These are phyloP conservation scores for Escarpia spicata DNA, from an alignment of 2,888 invertebrate genomes.

Conservation along the genomic window DNA sequence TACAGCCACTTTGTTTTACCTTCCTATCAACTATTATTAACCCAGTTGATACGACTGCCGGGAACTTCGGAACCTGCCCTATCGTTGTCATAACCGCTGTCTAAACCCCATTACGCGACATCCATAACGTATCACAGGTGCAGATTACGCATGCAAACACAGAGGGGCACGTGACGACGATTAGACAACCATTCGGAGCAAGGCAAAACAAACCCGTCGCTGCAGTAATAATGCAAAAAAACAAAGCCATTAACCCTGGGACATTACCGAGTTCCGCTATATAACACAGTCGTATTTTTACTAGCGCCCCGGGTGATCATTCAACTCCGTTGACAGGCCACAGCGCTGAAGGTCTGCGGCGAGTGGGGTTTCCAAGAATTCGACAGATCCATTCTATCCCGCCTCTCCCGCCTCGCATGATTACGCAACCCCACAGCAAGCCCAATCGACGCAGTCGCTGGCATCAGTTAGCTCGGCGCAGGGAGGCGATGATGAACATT, in stretches of 20 bases:
- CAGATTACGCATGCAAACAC: not conserved
- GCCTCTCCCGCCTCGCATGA: not conserved
- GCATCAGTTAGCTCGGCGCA: not conserved
- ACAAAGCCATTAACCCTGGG: not conserved
- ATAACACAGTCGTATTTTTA: not conserved
- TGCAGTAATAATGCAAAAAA: not conserved
- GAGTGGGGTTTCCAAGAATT: slow-evolving; percentile 1
- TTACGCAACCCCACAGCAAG: not conserved
- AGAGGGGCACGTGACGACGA: not conserved
- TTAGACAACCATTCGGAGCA: not conserved
- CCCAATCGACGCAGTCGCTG: not conserved
- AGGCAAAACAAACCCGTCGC: not conserved
- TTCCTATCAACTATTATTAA: not conserved
- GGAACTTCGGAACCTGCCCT: not conserved
- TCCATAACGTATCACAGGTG: not conserved
- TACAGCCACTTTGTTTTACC: not conserved
- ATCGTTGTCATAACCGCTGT: not conserved
- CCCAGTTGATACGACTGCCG: not conserved
- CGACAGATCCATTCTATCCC: slow-evolving; percentile 11
- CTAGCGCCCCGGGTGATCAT: not conserved
- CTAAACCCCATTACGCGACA: not conserved
- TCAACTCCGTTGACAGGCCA: not conserved
- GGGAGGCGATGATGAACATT: not conserved
- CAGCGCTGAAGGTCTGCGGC: not conserved
- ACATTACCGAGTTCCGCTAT: slow-evolving; percentile 7